A percentile compares a stretch with the other conserved stretches of the same genome.
phyloP scores from a whole-genome alignment of 2,797 vertebrate genomes.

The Pseudochromis fuscus region DNA sequence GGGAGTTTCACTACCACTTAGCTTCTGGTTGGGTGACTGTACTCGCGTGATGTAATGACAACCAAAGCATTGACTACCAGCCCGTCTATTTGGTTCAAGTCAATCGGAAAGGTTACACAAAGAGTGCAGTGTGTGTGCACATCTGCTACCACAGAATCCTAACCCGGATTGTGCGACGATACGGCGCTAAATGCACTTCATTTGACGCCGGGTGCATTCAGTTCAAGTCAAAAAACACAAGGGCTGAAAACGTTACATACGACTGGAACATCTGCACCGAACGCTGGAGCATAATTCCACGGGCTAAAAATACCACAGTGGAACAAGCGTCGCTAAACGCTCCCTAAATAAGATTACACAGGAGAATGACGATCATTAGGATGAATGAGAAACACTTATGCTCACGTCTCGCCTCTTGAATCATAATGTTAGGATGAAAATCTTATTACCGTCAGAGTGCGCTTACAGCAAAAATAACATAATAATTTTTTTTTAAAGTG shows the following conservation, averaged over 20 bases:
- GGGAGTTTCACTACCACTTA: conserved; percentile 41
- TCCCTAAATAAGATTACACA: conserved; percentile 63
- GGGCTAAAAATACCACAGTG: conserved; percentile 63
- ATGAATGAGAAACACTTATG: conserved; percentile 57
- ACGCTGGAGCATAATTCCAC: conserved; percentile 38
- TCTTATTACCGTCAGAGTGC: neutral
- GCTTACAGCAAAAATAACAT: neutral
- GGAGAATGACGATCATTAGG: conserved; percentile 55
- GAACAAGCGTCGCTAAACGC: conserved; percentile 59
- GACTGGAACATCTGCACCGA: conserved; percentile 64
- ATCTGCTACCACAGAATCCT: neutral
- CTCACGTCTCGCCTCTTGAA: conserved; percentile 39
- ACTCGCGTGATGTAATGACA: conserved; percentile 35
- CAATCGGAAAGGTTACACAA: conserved; percentile 51
- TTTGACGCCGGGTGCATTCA: conserved; percentile 34
- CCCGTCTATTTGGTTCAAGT: conserved; percentile 37
- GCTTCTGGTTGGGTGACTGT: conserved; percentile 48
- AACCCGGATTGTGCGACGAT: neutral
- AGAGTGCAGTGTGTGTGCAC: neutral
- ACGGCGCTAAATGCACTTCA: conserved; percentile 14
- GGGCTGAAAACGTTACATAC: conserved; percentile 24
- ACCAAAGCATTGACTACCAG: conserved; percentile 36
- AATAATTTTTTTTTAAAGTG: conserved; percentile 1
- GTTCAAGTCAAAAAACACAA: conserved; percentile 22
- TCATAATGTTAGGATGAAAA: conserved; percentile 33